Evolutionary conservation across 1,140 invertebrate genomes (phyloP), one percentile per base, ranked within the genome.

Genomic region (Philopotamus ludificatus): DNA sequence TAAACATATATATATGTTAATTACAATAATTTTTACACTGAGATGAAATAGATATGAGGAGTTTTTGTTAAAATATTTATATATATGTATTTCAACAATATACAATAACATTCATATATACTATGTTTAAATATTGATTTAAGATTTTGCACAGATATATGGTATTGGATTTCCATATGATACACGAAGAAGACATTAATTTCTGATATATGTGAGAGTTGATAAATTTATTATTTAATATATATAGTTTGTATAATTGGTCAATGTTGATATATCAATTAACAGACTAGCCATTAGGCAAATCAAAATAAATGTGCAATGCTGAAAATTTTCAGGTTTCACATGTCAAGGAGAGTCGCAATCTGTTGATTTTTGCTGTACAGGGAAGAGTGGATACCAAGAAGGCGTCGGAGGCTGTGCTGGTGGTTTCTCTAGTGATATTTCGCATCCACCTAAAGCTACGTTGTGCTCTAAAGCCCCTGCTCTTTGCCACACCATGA

Each of bases 341-440:
- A 62, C 61, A 53, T 70, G 78, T 87, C 85, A 87, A 79, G 87
- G 87, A 63, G 87, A 89, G 73, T 89, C 87, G 63, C 87, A 86
- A 67, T 88, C 86, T 8, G 85, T 85, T 45, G 85, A 85, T 18
- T 88, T 78, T 25, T 85, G 86, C 72, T 89, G 86, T 68, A 89
- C 90, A 7, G 91, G 90, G 76, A 93, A 94, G 53, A 97, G 82
- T 67, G 90, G 91, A 79, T 95, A 97, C 93, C 93, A 95, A 41
- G 89, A 89, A 58, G 87, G 86, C 20, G 88, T 91, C 49, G 90
- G 82, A 73, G 89, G 86, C 12, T 88, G 86, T 12, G 93, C 81
- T 21, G 90, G 87, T 41, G 95, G 78, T 67, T 86, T 84, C 74
- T 94, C 91, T 55, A 95, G 81, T 58, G 87, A 85, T 64, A 96